Evolutionary conservation across 2,888 invertebrate species (phyloP).

Genomic region (Apotomis betuletana): DNA sequence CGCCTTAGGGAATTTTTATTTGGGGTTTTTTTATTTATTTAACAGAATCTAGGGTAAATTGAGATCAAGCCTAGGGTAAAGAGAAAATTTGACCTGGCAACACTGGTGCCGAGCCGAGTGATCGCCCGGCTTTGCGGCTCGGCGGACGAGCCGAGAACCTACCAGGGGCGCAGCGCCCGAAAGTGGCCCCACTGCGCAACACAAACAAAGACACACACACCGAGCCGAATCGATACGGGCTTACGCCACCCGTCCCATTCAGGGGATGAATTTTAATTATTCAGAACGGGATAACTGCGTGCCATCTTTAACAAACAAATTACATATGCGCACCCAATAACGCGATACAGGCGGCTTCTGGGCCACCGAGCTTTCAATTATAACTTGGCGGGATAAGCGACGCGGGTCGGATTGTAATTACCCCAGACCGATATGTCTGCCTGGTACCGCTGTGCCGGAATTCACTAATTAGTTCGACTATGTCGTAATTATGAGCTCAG

Average conservation of each 20-base stretch:
- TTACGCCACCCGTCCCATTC: slow-evolving; percentile 64
- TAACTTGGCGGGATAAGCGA: slow-evolving; percentile 75
- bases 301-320: slow-evolving; percentile 83
- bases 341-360: slow-evolving; percentile 76
- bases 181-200: slow-evolving; percentile 61
- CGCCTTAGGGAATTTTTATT: too few relatives aligned
- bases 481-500: slow-evolving; percentile 66
- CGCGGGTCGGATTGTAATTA: slow-evolving; percentile 72
- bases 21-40: too few relatives aligned
- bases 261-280: slow-evolving; percentile 83
- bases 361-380: slow-evolving; percentile 79
- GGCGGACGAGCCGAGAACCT: slow-evolving; percentile 71
- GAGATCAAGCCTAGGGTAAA: too few relatives aligned
- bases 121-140: slow-evolving; percentile 72
- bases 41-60: too few relatives aligned
- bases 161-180: slow-evolving; percentile 64
- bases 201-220: slow-evolving; percentile 57
- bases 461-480: slow-evolving; percentile 65
- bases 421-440: slow-evolving; percentile 60
- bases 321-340: slow-evolving; percentile 82
- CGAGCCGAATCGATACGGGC: slow-evolving; percentile 69
- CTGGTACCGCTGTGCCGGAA: slow-evolving; percentile 51
- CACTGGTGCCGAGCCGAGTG: slow-evolving; percentile 44
- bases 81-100: too few relatives aligned
- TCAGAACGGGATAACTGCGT: slow-evolving; percentile 81